Base-by-base conservation (phyloP, 35 echinoderm and acorn worm species). In the Chiridota heheva region DNA sequence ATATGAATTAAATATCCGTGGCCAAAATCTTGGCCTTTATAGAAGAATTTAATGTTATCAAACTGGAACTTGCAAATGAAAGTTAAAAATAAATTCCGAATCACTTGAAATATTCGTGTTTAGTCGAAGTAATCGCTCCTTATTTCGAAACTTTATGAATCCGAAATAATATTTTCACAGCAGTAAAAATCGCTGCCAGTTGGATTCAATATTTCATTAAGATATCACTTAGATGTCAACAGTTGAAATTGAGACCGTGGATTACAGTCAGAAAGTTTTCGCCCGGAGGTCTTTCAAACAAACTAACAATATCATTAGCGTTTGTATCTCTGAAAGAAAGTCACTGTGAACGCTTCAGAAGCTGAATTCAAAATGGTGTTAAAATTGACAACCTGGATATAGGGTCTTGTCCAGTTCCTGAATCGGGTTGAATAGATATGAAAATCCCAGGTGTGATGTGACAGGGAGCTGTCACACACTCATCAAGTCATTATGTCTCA, bases 401-500 rank as follows among this genome's bases (percentile, higher is more conserved):
- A 87, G 27, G n/a, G 42, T 53, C 41, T 32, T 66, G 20, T 48
- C 62, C 48, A n/a, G n/a, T n/a, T n/a, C n/a, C n/a, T n/a, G n/a
- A n/a, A n/a, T n/a, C n/a, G n/a, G n/a, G n/a, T n/a, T n/a, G n/a
- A n/a, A n/a, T n/a, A n/a, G n/a, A n/a, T n/a, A n/a, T 51, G 29
- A 7, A 51, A 47, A 51, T 59, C 16, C 49, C 77, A 62, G 48
- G 79, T 70, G 90, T 69, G 78, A 72, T 42, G 62, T 82, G 77
- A 84, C 71, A 35, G 36, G 36, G 24, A 53, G 40, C 85, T 87
- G 90, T 93, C 90, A 92, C 58, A 73, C 27, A 73, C 48, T 58
- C 76, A 84, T 93, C 90, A 93, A 56, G 76, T 88, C 90, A 93
- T 93, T 93, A 93, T 79, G 77, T 12, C 85, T 93, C 84, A 93